These are phyloP conservation scores for Pedionomus torquatus DNA, from an alignment of 2,113 vertebrate species.

Conservation along the genomic window DNA sequence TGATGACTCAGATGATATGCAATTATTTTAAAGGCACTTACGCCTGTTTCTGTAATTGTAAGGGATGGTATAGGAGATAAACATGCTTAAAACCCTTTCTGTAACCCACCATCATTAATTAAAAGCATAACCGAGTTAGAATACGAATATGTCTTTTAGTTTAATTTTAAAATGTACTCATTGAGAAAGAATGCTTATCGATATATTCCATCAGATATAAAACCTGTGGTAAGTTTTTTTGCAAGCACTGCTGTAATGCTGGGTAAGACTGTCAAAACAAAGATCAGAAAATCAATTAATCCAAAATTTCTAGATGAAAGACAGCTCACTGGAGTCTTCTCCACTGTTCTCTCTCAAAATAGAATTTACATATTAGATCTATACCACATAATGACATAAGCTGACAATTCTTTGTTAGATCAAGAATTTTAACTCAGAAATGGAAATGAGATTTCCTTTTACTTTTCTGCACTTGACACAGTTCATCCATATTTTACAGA, in stretches of 20 bases:
- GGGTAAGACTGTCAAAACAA: constrained; percentile 16
- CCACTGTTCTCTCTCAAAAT: not conserved
- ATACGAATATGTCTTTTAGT: not conserved
- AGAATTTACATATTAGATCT: not conserved
- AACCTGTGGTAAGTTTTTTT: not conserved
- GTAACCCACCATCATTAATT: not conserved
- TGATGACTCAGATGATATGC: not conserved
- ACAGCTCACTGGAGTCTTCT: not conserved
- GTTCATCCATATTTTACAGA: not conserved
- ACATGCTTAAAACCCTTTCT: not conserved
- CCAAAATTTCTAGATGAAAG: not conserved
- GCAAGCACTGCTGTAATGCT: not conserved
- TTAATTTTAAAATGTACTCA: not conserved
- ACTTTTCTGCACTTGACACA: not conserved
- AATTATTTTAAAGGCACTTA: constrained; percentile 16
- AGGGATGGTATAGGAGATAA: not conserved
- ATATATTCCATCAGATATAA: not conserved
- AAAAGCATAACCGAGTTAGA: not conserved
- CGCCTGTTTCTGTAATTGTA: not conserved
- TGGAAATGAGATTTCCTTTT: not conserved
- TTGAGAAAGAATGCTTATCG: not conserved
- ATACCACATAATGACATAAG: not conserved
- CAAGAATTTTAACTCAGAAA: not conserved
- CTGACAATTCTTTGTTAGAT: constrained; percentile 2
- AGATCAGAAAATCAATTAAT: not conserved